Evolutionary conservation across 2,113 vertebrate genomes (phyloP), one percentile per base, ranked within the genome.

Genomic region (Epinephelus lanceolatus): DNA sequence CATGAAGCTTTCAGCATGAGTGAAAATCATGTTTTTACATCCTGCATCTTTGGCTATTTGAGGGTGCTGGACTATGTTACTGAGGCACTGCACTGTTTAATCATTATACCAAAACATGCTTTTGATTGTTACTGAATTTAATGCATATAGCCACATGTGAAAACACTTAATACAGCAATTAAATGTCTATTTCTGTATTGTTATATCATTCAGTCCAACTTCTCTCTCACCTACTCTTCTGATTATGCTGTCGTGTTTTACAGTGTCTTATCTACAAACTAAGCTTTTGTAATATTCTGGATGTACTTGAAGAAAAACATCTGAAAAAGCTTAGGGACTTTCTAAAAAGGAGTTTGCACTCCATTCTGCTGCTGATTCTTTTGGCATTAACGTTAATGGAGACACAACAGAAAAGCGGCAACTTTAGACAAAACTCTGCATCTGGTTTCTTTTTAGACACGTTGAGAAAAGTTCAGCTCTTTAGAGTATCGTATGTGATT

Each of bases 381-480:
- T 63, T 76, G 37, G 57, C 53, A 30, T 78, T 45, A 52, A 25
- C 17, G 3, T 13, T 53, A 30, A 47, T 40, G 27, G 40, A 57
- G 27, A 40, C 30, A 45, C 30, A 80, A 76, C 13, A 52, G 33
- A 71, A 63, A 60, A 45, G 51, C 8, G 2, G 40, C 12, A 6
- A 14, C 45, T 72, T 59, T 6, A 42, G 37, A 69, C 37, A 56
- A 65, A 81, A 53, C 40, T 13, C 47, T 56, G 55, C 68, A 86
- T 78, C 79, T 82, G 71, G 62, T 81, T 86, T 69, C 37, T 55
- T 55, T 81, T 73, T 55, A 42, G 55, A 23, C 60, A 69, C 60
- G 60, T 33, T 33, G 47, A 71, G 18, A 57, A 56, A 65, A 14
- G 37, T 59, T 78, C 5, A 56, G 2, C 52, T 77, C 40, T 57